phyloP scores from a whole-genome alignment of 1,140 invertebrate species.

The Papilio aristodemus region DNA sequence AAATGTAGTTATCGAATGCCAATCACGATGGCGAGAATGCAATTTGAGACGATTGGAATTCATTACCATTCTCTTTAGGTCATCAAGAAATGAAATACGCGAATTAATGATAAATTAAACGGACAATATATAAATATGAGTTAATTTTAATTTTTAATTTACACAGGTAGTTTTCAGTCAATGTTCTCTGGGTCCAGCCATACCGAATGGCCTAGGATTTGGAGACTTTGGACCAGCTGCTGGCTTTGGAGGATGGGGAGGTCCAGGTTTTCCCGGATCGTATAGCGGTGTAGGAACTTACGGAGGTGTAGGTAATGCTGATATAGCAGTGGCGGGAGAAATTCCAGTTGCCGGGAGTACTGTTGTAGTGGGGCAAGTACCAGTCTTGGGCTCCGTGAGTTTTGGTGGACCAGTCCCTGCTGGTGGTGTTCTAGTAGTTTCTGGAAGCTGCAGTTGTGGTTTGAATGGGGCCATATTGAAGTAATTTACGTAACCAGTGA shows the following conservation, averaged over 20 bases:
- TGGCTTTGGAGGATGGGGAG: slow-evolving; percentile 8
- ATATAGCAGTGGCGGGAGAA: slow-evolving; percentile 38
- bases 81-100: no score
- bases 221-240: background rate
- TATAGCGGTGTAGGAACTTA: slow-evolving; percentile 24
- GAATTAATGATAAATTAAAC: no score
- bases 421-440: slow-evolving; percentile 37
- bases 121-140: no score
- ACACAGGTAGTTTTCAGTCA: slow-evolving; percentile 16
- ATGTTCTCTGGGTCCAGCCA: background rate
- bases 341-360: slow-evolving; percentile 38
- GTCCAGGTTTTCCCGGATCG: background rate
- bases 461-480: slow-evolving; percentile 23
- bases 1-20: no score
- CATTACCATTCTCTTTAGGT: no score
- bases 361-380: slow-evolving; percentile 35
- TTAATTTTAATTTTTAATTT: background rate
- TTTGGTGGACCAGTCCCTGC: slow-evolving; percentile 35
- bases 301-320: slow-evolving; percentile 38
- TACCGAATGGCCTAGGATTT: background rate
- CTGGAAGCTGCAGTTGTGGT: slow-evolving; percentile 38
- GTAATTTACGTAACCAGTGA: slow-evolving; percentile 29
- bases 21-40: no score
- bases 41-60: no score
- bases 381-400: slow-evolving; percentile 34